Evolutionary conservation across 2,113 vertebrate genomes (phyloP), one percentile per base, ranked within the genome.

Genomic region (Danionella cerebrum): DNA sequence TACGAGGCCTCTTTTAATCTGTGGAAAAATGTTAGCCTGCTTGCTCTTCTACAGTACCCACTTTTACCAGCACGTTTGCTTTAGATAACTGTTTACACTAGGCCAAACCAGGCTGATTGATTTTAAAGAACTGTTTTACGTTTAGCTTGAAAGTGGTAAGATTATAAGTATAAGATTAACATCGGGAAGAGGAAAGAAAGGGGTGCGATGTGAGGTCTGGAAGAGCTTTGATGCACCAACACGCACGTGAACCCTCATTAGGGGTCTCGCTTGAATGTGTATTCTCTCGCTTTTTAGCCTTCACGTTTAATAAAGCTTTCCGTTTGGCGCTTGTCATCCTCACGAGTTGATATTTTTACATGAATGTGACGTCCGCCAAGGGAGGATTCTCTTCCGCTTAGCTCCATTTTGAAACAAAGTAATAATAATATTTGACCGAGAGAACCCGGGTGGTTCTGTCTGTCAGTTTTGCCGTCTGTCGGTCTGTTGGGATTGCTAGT

Each of bases 381-480:
- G 51, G 59, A 53, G 47, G 42, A 38, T 51, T 57, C 58, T 50
- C 52, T 58, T 29, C 65, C 69, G 62, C 58, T 42, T 35, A 22
- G 2, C 12, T 53, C 25, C 60, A 11, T 72, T 82, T 85, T 79
- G 78, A 73, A 72, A 74, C 65, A 57, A 48, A 71, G 29, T 77
- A 67, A 76, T 72, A 65, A 59, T 81, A 74, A 82, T 84, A 74
- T 84, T 82, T 80, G 86, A 89, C 86, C 89, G 87, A 88, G 85
- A 65, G 74, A 86, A 81, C 78, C 74, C 77, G 57, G 11, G 59
- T 18, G 72, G 78, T 77, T 78, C 78, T 65, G 73, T 75, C 78
- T 76, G 78, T 82, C 67, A 81, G 57, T 84, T 82, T 79, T 78
- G 75, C 77, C 81, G 79, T 82, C 78, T 47, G 27, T 5, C 3